These are phyloP conservation scores for Agrochola macilenta DNA, from an alignment of 2,888 invertebrate genomes.

Conservation along the genomic window DNA sequence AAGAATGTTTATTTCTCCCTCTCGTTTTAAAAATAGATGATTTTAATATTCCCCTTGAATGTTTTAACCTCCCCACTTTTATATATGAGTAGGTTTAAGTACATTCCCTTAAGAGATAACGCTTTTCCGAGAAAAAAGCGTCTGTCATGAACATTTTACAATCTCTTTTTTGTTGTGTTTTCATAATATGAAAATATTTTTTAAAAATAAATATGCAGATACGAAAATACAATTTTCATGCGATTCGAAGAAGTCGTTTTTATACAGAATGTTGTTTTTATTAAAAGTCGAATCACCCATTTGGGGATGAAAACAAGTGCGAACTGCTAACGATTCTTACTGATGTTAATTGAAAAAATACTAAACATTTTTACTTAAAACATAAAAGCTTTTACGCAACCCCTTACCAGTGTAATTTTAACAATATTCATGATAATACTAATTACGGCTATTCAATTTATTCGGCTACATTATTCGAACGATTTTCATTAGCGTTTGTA, in stretches of 20 bases:
- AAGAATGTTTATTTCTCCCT: constrained; percentile 8
- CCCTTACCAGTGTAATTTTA: constrained; percentile 40
- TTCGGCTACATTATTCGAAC: constrained; percentile 44
- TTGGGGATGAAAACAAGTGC: constrained; percentile 16
- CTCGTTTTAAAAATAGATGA: constrained; percentile 13
- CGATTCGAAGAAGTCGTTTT: constrained; percentile 15
- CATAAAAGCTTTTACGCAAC: constrained; percentile 37
- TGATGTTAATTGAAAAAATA: constrained; percentile 29
- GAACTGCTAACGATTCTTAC: constrained; percentile 13
- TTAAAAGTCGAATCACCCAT: background rate
- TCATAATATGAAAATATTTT: no score
- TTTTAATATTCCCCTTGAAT: constrained; percentile 4
- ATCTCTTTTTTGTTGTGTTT: constrained; percentile 15
- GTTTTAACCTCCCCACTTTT: background rate
- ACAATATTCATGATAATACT: constrained; percentile 47
- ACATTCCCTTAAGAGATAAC: background rate
- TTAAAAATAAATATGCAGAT: background rate
- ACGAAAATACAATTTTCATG: constrained; percentile 5
- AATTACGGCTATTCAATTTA: constrained; percentile 61
- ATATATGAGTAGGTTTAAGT: background rate
- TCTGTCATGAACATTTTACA: constrained; percentile 8
- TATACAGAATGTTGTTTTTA: constrained; percentile 4
- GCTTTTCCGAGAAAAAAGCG: constrained; percentile 15
- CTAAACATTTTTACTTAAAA: constrained; percentile 3
- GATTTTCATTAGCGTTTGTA: constrained; percentile 61